Evolutionary conservation across 2,113 vertebrate genomes (phyloP).

Genomic region (Vidua chalybeata): DNA sequence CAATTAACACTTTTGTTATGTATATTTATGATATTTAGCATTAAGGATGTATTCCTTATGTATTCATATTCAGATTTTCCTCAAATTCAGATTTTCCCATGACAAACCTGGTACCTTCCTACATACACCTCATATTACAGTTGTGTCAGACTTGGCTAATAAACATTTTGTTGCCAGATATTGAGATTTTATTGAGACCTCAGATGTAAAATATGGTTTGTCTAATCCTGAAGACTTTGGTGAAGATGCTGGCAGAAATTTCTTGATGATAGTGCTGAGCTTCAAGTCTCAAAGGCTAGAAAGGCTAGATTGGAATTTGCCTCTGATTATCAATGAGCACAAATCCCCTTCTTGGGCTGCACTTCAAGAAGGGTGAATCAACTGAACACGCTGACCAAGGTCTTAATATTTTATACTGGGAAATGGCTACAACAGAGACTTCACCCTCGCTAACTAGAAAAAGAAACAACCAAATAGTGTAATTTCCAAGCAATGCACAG

Average conservation of each 20-base stretch:
- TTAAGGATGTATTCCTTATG: not conserved
- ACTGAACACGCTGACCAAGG: not conserved
- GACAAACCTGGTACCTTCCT: not conserved
- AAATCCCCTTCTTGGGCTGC: not conserved
- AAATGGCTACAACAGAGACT: not conserved
- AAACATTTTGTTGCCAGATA: not conserved
- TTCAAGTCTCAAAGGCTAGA: not conserved
- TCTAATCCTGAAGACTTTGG: not conserved
- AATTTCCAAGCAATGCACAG: not conserved
- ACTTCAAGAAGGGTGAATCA: not conserved
- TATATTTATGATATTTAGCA: not conserved
- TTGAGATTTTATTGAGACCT: not conserved
- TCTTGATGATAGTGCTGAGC: not conserved
- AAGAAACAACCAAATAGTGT: not conserved
- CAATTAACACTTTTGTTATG: not conserved
- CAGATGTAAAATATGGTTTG: not conserved
- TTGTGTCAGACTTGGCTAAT: not conserved
- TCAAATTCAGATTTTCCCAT: not conserved
- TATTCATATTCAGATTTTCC: not conserved
- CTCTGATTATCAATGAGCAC: not conserved
- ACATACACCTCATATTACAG: rapidly evolving
- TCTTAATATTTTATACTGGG: not conserved
- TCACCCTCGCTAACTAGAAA: not conserved
- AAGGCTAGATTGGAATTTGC: not conserved
- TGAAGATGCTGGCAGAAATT: not conserved